phyloP scores from a whole-genome alignment of 2,797 vertebrate species.

The Coranthus polyacanthus region DNA sequence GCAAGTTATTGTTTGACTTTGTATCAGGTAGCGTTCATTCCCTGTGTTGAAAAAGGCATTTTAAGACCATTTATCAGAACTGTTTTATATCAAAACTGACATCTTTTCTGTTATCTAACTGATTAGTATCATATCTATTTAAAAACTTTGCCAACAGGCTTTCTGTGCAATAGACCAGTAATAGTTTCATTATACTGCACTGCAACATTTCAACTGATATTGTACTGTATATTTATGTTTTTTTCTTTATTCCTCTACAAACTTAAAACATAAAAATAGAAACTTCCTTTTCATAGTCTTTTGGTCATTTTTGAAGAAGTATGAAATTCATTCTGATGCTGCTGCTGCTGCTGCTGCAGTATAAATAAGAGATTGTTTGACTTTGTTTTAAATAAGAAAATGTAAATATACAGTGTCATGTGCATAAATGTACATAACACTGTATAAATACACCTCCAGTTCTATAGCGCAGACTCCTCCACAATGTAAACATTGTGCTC shows the following conservation, averaged over 20 bases:
- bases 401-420: not conserved
- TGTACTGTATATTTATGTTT: not conserved
- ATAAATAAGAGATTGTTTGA: slow-evolving; percentile 46
- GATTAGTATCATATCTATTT: not conserved
- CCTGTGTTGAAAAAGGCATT: not conserved
- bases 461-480: slow-evolving; percentile 39
- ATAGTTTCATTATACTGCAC: no score
- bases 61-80: slow-evolving; percentile 18
- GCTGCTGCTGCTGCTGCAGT: not conserved
- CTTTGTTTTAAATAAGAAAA: slow-evolving; percentile 55
- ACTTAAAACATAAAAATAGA: no score
- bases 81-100: slow-evolving; percentile 3
- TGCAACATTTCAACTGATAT: no score
- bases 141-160: no score
- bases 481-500: slow-evolving; percentile 68
- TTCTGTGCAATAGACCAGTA: not conserved
- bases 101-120: no score
- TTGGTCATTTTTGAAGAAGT: no score
- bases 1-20: slow-evolving; percentile 51
- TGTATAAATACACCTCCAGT: slow-evolving; percentile 51
- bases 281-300: no score
- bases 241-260: not conserved
- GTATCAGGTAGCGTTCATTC: slow-evolving; percentile 4
- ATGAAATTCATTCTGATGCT: no score
- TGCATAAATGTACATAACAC: slow-evolving; percentile 14